Base-by-base conservation (phyloP, 2,888 invertebrate genomes). In the Gonocerus acuteangulatus region DNA sequence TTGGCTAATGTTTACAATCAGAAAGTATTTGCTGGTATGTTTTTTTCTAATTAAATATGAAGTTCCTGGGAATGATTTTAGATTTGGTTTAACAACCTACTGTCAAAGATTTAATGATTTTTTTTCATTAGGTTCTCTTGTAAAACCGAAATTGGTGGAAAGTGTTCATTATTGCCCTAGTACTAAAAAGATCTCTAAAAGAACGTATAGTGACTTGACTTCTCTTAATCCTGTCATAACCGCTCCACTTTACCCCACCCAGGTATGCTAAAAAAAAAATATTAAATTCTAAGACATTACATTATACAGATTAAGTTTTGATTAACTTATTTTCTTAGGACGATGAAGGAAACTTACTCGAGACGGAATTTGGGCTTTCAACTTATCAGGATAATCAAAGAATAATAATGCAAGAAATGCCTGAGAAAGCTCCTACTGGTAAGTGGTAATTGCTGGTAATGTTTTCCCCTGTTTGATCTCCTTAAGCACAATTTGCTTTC, bases 381-480 rank as follows among this genome's bases (percentile, higher is more conserved):
- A 80, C 83, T 0, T 99, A 95, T 76, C 95, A 96, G 77, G 95
- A 99, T 75, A 96, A 99, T 75, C 99, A 99, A 76, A 92, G 93
- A 0, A 78, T 99, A 58, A 89, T 92, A 9, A 89, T 99, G 61
- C 99, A 99, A 79, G 99, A 99, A 79, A 95, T 99, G 92, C 99
- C 99, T 0, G 99, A 99, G 75, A 92, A 94, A 71, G 95, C 99
- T 0, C 99, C 99, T 0, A 92, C 96, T 1, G 83, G 73, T 67
- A 62, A 54, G 48, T 34, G n/a, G n/a, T n/a, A n/a, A n/a, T n/a
- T n/a, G n/a, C n/a, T n/a, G n/a, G n/a, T n/a, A n/a, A n/a, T n/a
- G n/a, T n/a, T n/a, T n/a, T n/a, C n/a, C n/a, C n/a, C n/a, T n/a
- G n/a, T n/a, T n/a, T n/a, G n/a, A n/a, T n/a, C n/a, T n/a, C n/a